Evolutionary conservation across 2,113 vertebrate genomes (phyloP).

Genomic region (Axis porcinus): DNA sequence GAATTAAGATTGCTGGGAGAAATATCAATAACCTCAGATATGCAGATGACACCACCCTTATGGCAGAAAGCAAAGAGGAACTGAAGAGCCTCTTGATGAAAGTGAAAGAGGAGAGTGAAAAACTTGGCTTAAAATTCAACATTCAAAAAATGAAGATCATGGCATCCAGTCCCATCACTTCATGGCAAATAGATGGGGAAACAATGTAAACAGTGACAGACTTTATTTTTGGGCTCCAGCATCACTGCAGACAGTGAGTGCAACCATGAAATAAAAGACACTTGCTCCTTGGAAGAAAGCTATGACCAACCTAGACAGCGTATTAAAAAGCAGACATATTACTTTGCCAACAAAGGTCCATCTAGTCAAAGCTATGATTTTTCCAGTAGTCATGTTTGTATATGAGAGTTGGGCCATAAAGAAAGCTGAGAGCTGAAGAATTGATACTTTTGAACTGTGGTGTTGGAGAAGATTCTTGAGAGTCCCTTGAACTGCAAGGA

Average conservation of each 20-base stretch:
- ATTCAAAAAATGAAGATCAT: too few relatives aligned
- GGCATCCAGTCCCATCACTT: too few relatives aligned
- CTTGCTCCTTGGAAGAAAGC: not conserved
- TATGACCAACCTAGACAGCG: not conserved
- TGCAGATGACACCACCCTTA: too few relatives aligned
- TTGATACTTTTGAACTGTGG: not conserved
- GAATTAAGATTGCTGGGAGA: too few relatives aligned
- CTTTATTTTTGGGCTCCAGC: too few relatives aligned
- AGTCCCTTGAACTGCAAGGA: not conserved
- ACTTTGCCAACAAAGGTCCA: not conserved
- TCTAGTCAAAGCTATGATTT: not conserved
- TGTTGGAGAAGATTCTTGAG: not conserved
- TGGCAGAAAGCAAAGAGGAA: too few relatives aligned
- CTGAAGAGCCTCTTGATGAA: too few relatives aligned
- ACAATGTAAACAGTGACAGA: too few relatives aligned
- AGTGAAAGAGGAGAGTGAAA: too few relatives aligned
- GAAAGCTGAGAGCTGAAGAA: not conserved
- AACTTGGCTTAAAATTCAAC: too few relatives aligned
- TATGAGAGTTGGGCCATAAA: not conserved
- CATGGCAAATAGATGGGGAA: too few relatives aligned
- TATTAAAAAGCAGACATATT: not conserved
- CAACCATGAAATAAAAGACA: not conserved
- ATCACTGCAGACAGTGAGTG: not conserved
- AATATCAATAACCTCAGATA: too few relatives aligned
- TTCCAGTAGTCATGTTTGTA: not conserved